Evolutionary conservation across 2,797 vertebrate genomes (phyloP).

Genomic region (Onychomys leucogaster): DNA sequence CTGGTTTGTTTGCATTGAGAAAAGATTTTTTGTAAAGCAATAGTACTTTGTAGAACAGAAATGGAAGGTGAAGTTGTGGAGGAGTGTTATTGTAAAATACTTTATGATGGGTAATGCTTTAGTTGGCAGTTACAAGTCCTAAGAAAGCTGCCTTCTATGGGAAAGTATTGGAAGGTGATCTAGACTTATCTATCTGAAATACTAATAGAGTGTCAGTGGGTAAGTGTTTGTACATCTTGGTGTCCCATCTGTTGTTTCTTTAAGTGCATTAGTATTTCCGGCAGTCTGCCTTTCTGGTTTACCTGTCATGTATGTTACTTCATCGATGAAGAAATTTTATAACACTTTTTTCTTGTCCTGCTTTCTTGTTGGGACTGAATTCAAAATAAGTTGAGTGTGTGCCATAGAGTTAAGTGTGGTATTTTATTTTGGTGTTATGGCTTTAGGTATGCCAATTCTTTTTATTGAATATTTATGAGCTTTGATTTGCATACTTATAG

Average conservation of each 20-base stretch:
- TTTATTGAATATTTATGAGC: slow-evolving; percentile 80
- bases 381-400: slow-evolving; percentile 83
- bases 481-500: slow-evolving; percentile 82
- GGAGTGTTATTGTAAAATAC: slow-evolving; percentile 44
- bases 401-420: slow-evolving; percentile 82
- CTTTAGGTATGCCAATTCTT: slow-evolving; percentile 76
- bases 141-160: slow-evolving; percentile 57
- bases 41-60: slow-evolving; percentile 54
- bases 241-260: slow-evolving; percentile 81
- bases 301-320: slow-evolving; percentile 84
- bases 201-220: slow-evolving; percentile 48
- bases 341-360: slow-evolving; percentile 82
- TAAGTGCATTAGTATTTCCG: slow-evolving; percentile 79
- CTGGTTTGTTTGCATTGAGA: slow-evolving; percentile 50
- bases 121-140: slow-evolving; percentile 42
- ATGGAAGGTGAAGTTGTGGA: background rate
- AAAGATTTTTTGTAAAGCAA: slow-evolving; percentile 51
- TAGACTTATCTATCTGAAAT: slow-evolving; percentile 56
- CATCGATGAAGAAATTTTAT: slow-evolving; percentile 82
- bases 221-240: slow-evolving; percentile 77
- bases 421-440: slow-evolving; percentile 83
- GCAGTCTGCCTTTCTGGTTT: slow-evolving; percentile 83
- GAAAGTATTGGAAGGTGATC: slow-evolving; percentile 62
- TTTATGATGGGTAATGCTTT: slow-evolving; percentile 11
- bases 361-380: slow-evolving; percentile 82